Evolutionary conservation across 2,113 vertebrate genomes (phyloP), one percentile per base, ranked within the genome.

Genomic region (Crypturellus undulatus): DNA sequence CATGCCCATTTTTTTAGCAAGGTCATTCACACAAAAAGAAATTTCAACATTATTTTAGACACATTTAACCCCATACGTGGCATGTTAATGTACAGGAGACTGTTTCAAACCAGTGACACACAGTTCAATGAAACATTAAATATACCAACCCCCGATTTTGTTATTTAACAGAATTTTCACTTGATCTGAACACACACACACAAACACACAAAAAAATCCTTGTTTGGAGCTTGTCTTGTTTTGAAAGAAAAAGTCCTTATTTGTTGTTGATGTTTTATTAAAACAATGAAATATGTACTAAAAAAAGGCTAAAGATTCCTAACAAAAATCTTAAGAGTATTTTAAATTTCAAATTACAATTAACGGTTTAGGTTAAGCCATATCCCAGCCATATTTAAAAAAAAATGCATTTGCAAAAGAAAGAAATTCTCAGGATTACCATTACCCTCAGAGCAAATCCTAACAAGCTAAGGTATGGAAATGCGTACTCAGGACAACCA

Each of bases 401-500:
- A 62, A 84, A 77, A 86, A 5, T 24, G 1, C 9, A 60, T 63
- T 68, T 60, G 7, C 13, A 79, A 79, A 30, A 7, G 40, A 81
- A 95, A 49, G 4, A 62, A 20, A 6, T 45, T 65, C 60, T 6
- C 6, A 2, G 28, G 28, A 30, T 42, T 86, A 51, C 15, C 40
- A n/a, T 30, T 34, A 59, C 5, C 49, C 30, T 28, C 32, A 71
- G 42, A 86, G 0, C 34, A 52, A 63, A 1, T 70, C 78, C 3
- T 36, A 38, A 51, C 18, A 85, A 65, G 52, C 16, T 56, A 12
- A 68, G 49, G 7, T 45, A 75, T 0, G 54, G 18, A 85, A 81
- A 69, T 15, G 1, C 4, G 52, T 4, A 12, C 4, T 4, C 1
- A 1, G 8, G 17, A 65, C 21, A 80, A 51, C 0, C 28, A 73